These are phyloP conservation scores for Clinocottus analis DNA, from an alignment of 2,113 vertebrate genomes.

Conservation along the genomic window DNA sequence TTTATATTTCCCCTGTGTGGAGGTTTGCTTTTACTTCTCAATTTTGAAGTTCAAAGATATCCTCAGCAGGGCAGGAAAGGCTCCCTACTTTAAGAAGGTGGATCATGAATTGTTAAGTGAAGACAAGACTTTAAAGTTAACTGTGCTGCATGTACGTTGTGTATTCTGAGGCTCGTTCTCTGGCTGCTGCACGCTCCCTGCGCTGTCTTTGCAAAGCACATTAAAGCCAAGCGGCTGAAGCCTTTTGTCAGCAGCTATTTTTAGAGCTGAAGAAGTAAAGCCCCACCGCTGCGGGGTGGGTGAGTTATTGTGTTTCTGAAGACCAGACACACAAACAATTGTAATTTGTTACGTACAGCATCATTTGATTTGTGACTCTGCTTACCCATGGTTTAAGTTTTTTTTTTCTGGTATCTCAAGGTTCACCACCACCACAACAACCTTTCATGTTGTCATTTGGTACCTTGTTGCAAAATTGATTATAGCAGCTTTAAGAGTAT, in stretches of 20 bases:
- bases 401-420: constrained; percentile 18
- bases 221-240: constrained; percentile 63
- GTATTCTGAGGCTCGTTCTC: constrained; percentile 21
- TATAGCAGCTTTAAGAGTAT: background rate
- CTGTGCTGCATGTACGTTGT: constrained; percentile 14
- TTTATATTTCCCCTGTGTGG: constrained; percentile 1
- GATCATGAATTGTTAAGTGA: constrained; percentile 29
- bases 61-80: background rate
- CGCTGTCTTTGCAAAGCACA: constrained; percentile 57
- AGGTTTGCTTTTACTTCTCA: background rate
- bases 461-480: background rate
- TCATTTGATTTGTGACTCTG: constrained; percentile 2
- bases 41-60: constrained; percentile 23
- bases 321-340: constrained; percentile 15
- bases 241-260: constrained; percentile 71
- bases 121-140: constrained; percentile 8
- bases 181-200: constrained; percentile 52
- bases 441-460: background rate
- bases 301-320: constrained; percentile 3
- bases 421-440: background rate
- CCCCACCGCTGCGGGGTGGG: constrained; percentile 21
- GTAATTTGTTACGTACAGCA: background rate
- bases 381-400: background rate
- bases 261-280: constrained; percentile 62
- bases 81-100: background rate